Percentiles rank a stretch among this genome's conserved stretches.
These are phyloP conservation scores for Nothobranchius kuhntae DNA, from an alignment of 2,113 vertebrate genomes.

Conservation along the genomic window DNA sequence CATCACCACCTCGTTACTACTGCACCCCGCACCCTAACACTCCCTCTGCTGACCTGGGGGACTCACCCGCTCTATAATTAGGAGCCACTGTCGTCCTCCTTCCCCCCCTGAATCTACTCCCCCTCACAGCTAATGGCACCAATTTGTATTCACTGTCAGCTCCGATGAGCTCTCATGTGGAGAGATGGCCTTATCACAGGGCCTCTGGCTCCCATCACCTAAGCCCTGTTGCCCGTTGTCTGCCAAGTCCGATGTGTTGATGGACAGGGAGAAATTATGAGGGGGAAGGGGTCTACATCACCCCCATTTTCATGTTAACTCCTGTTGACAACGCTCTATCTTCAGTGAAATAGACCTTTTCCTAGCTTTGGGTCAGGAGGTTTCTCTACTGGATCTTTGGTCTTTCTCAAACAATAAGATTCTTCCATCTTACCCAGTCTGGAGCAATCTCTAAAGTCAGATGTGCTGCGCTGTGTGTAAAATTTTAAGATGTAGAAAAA, in stretches of 20 bases:
- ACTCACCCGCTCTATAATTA: constrained; percentile 71
- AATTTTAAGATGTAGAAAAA: constrained; percentile 48
- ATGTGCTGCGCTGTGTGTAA: constrained; percentile 44
- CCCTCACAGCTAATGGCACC: constrained; percentile 66
- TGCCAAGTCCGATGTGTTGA: constrained; percentile 54
- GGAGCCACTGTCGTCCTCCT: constrained; percentile 40
- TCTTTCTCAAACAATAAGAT: not conserved
- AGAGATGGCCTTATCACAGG: constrained; percentile 66
- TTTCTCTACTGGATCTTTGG: too few species aligned
- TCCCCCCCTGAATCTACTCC: constrained; percentile 21
- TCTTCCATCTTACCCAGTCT: constrained; percentile 6
- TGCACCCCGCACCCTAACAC: constrained; percentile 7
- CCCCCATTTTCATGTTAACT: constrained; percentile 49
- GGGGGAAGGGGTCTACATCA: constrained; percentile 16
- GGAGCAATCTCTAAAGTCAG: constrained; percentile 20
- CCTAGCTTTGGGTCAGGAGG: not conserved
- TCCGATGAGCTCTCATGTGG: constrained; percentile 72
- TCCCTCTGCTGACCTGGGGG: constrained; percentile 44
- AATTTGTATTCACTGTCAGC: constrained; percentile 79
- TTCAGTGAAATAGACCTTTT: not conserved
- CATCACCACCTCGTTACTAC: constrained; percentile 55
- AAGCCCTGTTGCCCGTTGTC: constrained; percentile 57
- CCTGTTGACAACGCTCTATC: constrained; percentile 4
- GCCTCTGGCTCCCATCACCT: constrained; percentile 68
- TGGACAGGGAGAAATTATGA: constrained; percentile 41